A percentile compares a stretch with the other conserved stretches of the same genome.
phyloP scores from a whole-genome alignment of 2,113 vertebrate species.

The Lagopus muta region DNA sequence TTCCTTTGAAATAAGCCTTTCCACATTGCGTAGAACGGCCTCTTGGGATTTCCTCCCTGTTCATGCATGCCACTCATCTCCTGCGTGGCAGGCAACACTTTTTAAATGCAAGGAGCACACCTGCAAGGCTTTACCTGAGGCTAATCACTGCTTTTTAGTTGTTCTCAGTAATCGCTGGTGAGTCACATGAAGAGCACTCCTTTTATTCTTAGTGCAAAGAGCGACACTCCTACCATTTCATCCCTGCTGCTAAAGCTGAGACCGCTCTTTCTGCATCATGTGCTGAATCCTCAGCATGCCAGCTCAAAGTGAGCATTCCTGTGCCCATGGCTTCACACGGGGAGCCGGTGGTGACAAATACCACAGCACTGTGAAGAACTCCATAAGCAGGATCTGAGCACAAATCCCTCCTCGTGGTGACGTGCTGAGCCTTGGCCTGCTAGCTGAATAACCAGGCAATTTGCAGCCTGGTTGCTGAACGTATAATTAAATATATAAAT shows the following conservation, averaged over 20 bases:
- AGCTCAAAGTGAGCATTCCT: not conserved
- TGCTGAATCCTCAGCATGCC: too few species aligned
- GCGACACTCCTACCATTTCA: not conserved
- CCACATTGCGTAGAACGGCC: not conserved
- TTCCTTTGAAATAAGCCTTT: conserved; percentile 15
- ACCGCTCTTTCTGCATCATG: not conserved
- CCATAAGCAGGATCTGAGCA: not conserved
- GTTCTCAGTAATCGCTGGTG: conserved; percentile 16
- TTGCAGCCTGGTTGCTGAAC: not conserved
- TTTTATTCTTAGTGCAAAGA: not conserved
- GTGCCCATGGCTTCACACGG: not conserved
- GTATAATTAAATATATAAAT: not conserved
- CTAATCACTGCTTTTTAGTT: conserved; percentile 27
- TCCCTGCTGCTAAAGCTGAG: not conserved
- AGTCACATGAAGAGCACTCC: conserved; percentile 36
- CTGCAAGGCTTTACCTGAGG: conserved; percentile 1
- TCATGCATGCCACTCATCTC: not conserved
- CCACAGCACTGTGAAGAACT: not conserved
- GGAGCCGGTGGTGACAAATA: not conserved
- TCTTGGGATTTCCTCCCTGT: conserved; percentile 15
- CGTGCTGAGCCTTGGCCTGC: not conserved
- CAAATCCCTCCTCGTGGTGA: not conserved
- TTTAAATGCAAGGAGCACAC: not conserved
- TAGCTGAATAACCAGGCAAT: not conserved
- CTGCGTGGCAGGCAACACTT: not conserved